Evolutionary conservation across 1,140 invertebrate genomes (phyloP), one percentile per base, ranked within the genome.

Genomic region (Drosophila erecta): DNA sequence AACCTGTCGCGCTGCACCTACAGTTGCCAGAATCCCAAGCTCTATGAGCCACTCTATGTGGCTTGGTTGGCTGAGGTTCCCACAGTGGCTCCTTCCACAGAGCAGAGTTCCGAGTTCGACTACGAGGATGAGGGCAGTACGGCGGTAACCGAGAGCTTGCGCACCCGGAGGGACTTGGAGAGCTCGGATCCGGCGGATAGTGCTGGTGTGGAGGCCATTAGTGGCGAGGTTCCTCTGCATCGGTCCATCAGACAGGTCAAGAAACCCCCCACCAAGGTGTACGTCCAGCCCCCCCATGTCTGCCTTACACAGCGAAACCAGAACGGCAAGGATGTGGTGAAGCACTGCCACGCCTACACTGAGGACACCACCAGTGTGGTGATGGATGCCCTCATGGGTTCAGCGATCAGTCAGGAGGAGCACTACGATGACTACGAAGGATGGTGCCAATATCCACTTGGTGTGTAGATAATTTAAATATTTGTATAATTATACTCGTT

Each of bases 371-470:
- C 80, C 10, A 92, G 69, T 51, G 69, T 94, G 38, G 50, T 91
- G 0, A 77, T 94, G 8, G 90, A 93, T 37, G 92, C 92, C 0
- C 93, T 90, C 2, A 76, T 94, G 47, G 81, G 92, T 4, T 91
- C 93, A 14, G 92, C 93, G 0, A 77, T 90, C 12, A 76, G 72
- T 27, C 22, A 51, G 15, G 47, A 40, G 15, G 37, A 58, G 10
- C 44, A 53, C 24, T 93, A 93, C 60, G 73, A 92, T 0, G 85
- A 93, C 24, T 89, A 93, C 30, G 77, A 84, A 3, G 92, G 93
- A 47, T 94, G 93, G 93, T 95, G 94, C 60, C 92, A 93, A n/a
- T 95, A 94, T 92, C 94, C 94, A 0, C 64, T 95, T 43, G 81
- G 93, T 93, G 58, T 86, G 80, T 83, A 30, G 8, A 30, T 30